Base-by-base conservation (phyloP, 2,113 vertebrate species). In the Oxyruncus cristatus region DNA sequence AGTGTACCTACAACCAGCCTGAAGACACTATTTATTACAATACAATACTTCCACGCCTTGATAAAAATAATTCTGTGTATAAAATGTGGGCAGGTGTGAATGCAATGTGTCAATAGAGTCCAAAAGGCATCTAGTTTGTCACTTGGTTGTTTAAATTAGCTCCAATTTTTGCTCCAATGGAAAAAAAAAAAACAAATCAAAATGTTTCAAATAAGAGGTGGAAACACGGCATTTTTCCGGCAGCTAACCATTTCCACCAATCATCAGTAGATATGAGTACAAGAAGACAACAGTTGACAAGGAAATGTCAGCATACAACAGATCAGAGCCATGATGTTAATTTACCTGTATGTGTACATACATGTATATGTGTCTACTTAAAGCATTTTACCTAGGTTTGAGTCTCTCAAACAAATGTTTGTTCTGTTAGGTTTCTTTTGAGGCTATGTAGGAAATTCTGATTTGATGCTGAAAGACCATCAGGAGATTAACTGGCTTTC, bases 41-140 rank as follows among this genome's bases (percentile, higher is more conserved):
- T 3, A 0, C 4, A 80, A 39, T 0, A 5, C 8, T 14, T 85
- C 12, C 5, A 28, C 42, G 4, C 6, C 19, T 63, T 61, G 28
- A 72, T 55, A 78, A 87, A 91, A 63, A 67, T 32, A 59, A 42
- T 81, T 35, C 11, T 59, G 3, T 58, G 4, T 12, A n/a, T 55
- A 56, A 81, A 81, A 87, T 52, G 4, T 58, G 16, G 39, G 33
- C 50, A 77, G 23, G 8, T 78, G 15, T 81, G 27, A 75, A 77
- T 20, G 8, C 0, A 5, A 10, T 56, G 27, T 89, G 50, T 92
- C 23, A 63, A 37, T 20, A 67, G 35, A 50, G 17, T 63, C 37
- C 18, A 90, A 50, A 81, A 26, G 22, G 7, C 55, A 71, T 21
- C 12, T 4, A 14, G 3, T 89, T 87, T 81, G 53, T 63, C 47